Percentiles rank a stretch among this genome's conserved stretches.
Conservation (phyloP, 1,140 invertebrate species). For the Drosophila mojavensis region DNA sequence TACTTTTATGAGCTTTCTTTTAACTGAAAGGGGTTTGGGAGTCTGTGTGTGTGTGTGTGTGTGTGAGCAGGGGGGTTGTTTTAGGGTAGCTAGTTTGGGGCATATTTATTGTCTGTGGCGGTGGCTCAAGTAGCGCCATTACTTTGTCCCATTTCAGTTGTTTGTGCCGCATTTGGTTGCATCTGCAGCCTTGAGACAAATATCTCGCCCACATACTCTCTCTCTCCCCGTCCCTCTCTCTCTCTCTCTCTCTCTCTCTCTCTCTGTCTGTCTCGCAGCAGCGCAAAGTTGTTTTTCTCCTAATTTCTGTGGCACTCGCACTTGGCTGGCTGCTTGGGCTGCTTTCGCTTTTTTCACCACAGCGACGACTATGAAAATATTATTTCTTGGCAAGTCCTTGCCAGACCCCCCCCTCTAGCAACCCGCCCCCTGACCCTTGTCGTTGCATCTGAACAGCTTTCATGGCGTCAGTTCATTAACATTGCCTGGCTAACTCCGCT, state of each 20-base stretch:
- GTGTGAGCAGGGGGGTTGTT: too few species aligned
- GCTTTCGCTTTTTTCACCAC: slow-evolving; percentile 40
- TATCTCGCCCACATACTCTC: not conserved
- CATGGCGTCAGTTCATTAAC: slow-evolving; percentile 39
- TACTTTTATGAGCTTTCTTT: too few species aligned
- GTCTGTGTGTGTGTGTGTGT: too few species aligned
- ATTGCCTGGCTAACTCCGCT: slow-evolving; percentile 6
- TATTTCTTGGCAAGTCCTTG: slow-evolving; percentile 20
- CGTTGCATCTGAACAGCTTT: not conserved
- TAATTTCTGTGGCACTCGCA: not conserved
- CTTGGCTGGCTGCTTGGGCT: not conserved
- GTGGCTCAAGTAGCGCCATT: slow-evolving; percentile 2
- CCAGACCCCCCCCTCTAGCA: not conserved
- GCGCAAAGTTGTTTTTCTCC: slow-evolving; percentile 1
- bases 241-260: slow-evolving; percentile 1
- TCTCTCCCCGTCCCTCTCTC: not conserved
- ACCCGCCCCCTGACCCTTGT: not conserved
- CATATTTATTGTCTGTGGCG: slow-evolving; percentile 12
- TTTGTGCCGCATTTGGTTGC: slow-evolving; percentile 15
- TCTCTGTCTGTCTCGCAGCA: not conserved
- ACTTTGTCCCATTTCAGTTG: slow-evolving; percentile 40
- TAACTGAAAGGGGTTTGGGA: too few species aligned
- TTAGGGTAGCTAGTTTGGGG: not conserved
- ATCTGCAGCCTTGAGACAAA: slow-evolving; percentile 27
- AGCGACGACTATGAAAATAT: slow-evolving; percentile 28